Percentiles rank a stretch among this genome's conserved stretches.
These are phyloP conservation scores for Conus canariensis DNA, from an alignment of 2,888 invertebrate species.

Conservation along the genomic window DNA sequence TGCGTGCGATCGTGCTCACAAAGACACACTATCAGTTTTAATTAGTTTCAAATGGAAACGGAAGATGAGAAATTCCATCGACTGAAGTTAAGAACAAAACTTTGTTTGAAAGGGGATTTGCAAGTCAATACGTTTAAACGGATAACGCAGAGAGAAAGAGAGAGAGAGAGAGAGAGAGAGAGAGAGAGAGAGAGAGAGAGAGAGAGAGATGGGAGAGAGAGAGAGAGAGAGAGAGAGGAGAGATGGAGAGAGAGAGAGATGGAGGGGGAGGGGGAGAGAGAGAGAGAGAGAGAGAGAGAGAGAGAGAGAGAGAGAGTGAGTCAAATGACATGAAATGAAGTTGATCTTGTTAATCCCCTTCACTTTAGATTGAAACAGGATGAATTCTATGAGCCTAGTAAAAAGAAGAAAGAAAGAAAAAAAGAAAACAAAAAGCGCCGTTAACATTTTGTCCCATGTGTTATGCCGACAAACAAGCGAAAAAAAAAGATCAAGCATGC, in stretches of 20 bases:
- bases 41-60: too few relatives aligned
- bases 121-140: too few relatives aligned
- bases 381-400: neutral
- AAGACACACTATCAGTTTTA: neutral
- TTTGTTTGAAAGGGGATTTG: too few relatives aligned
- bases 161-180: neutral
- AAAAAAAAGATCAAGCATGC: too few relatives aligned
- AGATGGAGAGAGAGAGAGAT: neutral
- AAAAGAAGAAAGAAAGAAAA: neutral
- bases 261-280: neutral
- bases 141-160: neutral
- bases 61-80: too few relatives aligned
- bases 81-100: too few relatives aligned
- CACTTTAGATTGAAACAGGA: too few relatives aligned
- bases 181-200: neutral
- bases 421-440: neutral
- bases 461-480: too few relatives aligned
- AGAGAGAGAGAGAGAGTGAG: neutral
- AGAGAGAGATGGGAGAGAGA: neutral
- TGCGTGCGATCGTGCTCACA: neutral
- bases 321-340: neutral
- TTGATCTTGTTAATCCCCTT: neutral
- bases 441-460: too few relatives aligned
- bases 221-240: slow-evolving; percentile 10
- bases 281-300: slow-evolving; percentile 10